Evolutionary conservation across 2,113 vertebrate species (phyloP), one percentile per base, ranked within the genome.

Genomic region (Scophthalmus maximus): DNA sequence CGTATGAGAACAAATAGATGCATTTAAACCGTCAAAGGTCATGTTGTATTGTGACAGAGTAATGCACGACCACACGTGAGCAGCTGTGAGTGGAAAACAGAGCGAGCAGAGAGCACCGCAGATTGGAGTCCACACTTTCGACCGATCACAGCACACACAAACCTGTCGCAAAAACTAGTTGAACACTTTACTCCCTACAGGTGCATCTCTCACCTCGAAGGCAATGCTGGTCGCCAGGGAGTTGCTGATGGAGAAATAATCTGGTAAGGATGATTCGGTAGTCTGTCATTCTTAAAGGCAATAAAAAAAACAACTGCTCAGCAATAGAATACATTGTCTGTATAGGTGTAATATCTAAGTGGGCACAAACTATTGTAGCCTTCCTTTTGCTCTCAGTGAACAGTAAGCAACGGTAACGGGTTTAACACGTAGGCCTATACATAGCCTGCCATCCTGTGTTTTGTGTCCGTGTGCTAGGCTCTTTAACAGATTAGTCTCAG

Each of bases 401-500:
- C 1, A 55, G 46, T 25, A 59, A 49, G 55, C 8, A 40, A 40
- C 36, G 15, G 36, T 15, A 14, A 38, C 36, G 6, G n/a, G 36
- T 15, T 40, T 40, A 40, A 40, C 12, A 40, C 5, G 36, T 40
- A 42, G 3, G 29, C 8, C 60, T 50, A 30, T 15, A 34, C 18
- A 36, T 22, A 66, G n/a, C 50, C 26, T 29, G 53, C 44, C 73
- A 58, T 64, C 65, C 59, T 51, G 29, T 50, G 38, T 23, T 22
- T 64, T 52, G 52, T 44, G 44, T 52, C 30, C 53, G 42, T 58
- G 51, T 23, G 62, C n/a, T n/a, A 60, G 55, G 20, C 69, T 68
- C 67, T 83, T 87, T 77, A 89, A 70, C 23, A 66, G 84, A 79
- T 87, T 81, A 87, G 72, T 60, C 53, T 67, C 51, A 64, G 56